Base-by-base conservation (phyloP, 1,140 invertebrate species). In the Drosophila lini region DNA sequence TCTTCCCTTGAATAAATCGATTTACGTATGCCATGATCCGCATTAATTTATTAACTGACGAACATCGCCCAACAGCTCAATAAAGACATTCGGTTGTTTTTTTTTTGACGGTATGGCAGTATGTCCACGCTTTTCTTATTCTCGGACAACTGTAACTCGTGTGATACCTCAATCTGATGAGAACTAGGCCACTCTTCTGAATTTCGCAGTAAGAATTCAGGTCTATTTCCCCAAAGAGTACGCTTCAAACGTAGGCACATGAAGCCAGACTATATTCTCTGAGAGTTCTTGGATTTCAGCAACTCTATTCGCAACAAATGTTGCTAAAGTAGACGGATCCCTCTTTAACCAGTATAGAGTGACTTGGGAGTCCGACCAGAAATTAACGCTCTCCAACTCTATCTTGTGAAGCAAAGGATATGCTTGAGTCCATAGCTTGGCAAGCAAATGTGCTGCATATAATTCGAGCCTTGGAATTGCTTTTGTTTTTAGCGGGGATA, bases 251-350 rank as follows among this genome's bases (percentile, higher is more conserved):
- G 31, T 32, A 32, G 31, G 7, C 31, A 32, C 31, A n/a, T 32
- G 31, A 5, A 4, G 25, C 25, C 25, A 19, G 60, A 63, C 45
- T n/a, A 32, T 44, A 52, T 74, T 74, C 45, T 63, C 47, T 52
- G 32, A 15, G 32, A 53, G 32, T 6, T 36, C 16, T 36, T 53
- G 32, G 6, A 19, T 16, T 15, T 42, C n/a, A 19, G 16, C 19
- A 53, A 22, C 50, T 53, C 16, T 22, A 34, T 34, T 52, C 11
- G 31, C 48, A 13, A 34, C 9, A 19, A 34, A 52, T 5, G 4
- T 15, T 22, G 22, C 22, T 22, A 22, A 22, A 22, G 3, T 22
- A 22, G 22, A 22, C 22, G 22, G 22, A 22, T 22, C 22, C 22
- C 22, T 22, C 22, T 22, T 22, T 22, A 22, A 22, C 22, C 22